Conservation (phyloP, 2,113 vertebrate genomes). For the Phrynosoma platyrhinos region DNA sequence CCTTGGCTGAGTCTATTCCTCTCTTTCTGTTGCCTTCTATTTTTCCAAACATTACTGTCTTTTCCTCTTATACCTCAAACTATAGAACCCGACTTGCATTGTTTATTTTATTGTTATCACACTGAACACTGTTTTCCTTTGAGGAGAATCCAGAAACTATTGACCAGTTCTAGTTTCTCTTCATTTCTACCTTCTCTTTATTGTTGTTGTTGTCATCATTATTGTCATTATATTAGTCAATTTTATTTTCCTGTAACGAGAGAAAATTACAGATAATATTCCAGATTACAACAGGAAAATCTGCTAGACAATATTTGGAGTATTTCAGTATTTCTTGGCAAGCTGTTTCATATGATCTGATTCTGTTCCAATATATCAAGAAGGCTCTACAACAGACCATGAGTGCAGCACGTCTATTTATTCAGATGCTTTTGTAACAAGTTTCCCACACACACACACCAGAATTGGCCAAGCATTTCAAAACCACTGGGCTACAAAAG, state of each 20-base stretch:
- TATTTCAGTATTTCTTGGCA: background rate
- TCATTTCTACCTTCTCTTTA: too few relatives aligned
- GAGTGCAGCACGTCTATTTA: background rate
- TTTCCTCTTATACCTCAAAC: too few relatives aligned
- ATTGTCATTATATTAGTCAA: background rate
- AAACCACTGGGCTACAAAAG: background rate
- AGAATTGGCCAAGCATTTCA: background rate
- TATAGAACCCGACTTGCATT: too few relatives aligned
- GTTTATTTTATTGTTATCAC: too few relatives aligned
- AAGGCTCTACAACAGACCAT: background rate
- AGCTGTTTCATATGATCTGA: background rate
- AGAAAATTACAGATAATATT: background rate
- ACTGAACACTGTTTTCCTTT: too few relatives aligned
- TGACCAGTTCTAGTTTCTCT: too few relatives aligned
- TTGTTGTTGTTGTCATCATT: background rate
- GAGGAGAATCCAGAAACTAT: too few relatives aligned
- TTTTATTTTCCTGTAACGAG: background rate
- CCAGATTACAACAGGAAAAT: background rate
- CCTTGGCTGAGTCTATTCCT: too few relatives aligned
- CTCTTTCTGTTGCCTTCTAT: too few relatives aligned
- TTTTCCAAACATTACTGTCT: too few relatives aligned
- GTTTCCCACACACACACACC: too few relatives aligned
- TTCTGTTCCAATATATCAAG: background rate
- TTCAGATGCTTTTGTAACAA: too few relatives aligned
- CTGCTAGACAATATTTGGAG: background rate